Base-by-base conservation (phyloP, 2,113 vertebrate genomes). In the Panthera leo region DNA sequence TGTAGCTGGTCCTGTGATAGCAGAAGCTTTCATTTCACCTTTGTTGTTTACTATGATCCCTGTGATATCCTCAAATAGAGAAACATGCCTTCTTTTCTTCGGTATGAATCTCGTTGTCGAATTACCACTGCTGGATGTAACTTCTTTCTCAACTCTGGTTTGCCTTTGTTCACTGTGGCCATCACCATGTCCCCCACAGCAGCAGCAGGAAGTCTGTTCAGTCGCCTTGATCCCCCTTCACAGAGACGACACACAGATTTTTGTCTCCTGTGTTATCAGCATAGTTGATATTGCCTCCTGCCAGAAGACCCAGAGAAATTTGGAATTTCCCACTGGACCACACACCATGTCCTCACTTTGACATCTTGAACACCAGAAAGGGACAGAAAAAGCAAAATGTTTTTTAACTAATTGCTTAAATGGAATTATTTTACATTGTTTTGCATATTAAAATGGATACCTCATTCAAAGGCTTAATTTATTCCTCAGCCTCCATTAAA, bases 271-370 rank as follows among this genome's bases (percentile, higher is more conserved):
- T 45, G 25, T 45, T 15, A 42, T 75, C 99, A 0, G 99, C 99
- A 8, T 99, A 99, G 98, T 99, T 99, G 97, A 99, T 99, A 89
- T 99, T 99, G 0, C 99, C 99, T 68, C 99, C 99, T 97, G 99
- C 25, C 48, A 99, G 99, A 86, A 99, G 99, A 98, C 99, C 99
- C 97, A 99, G 99, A 1, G 99, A 99, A 98, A 99, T 99, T 97
- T 99, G 99, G 98, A 99, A 99, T 97, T 99, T 99, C 2, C 99
- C 99, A 97, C 99, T 99, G 31, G 99, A 99, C 4, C 99, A 99
- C 98, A 99, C 99, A 86, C 99, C 99, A 98, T 99, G 99, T 99
- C 99, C 98, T 98, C 98, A 85, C 98, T 98, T 99, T 4, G 98
- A 98, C 98, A 99, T 99, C 96, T 98, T 97, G 94, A 70, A 61